Conservation (phyloP, 2,113 vertebrate genomes). For the Fulica atra region DNA sequence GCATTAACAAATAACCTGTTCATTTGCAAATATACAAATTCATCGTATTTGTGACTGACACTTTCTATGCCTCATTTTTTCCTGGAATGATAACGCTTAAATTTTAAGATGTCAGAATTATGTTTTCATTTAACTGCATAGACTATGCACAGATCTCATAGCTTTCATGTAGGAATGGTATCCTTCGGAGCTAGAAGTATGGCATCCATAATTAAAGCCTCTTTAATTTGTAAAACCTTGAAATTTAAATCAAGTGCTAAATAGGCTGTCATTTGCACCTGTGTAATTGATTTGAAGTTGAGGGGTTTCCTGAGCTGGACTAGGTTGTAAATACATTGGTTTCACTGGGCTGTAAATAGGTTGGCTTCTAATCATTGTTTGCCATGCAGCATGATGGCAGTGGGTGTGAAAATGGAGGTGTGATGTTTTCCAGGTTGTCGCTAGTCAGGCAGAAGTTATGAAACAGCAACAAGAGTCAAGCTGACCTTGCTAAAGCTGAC, state of each 20-base stretch:
- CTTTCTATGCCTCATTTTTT: neutral
- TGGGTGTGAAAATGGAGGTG: neutral
- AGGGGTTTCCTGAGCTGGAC: constrained; percentile 1
- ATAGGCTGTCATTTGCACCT: constrained; percentile 4
- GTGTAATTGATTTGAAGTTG: neutral
- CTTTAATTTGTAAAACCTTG: constrained; percentile 38
- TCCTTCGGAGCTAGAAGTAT: neutral
- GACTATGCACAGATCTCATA: neutral
- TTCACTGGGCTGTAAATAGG: neutral
- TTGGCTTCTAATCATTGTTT: neutral
- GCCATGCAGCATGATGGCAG: neutral
- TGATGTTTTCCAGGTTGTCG: constrained; percentile 67
- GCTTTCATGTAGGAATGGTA: neutral
- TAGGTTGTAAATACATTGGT: neutral
- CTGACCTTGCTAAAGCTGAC: constrained; percentile 76
- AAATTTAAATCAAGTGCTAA: constrained; percentile 26
- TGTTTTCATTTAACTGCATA: neutral
- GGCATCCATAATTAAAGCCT: neutral
- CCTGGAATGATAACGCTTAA: neutral
- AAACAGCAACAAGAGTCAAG: constrained; percentile 79
- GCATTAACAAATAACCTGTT: constrained; percentile 55
- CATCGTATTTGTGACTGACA: neutral
- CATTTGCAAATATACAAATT: constrained; percentile 63
- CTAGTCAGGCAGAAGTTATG: constrained; percentile 76
- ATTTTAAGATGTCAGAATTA: neutral